Percentiles rank a stretch among this genome's conserved stretches.
Evolutionary conservation across 1,140 invertebrate species (phyloP).

Genomic region (Zaprionus kolodkinae): DNA sequence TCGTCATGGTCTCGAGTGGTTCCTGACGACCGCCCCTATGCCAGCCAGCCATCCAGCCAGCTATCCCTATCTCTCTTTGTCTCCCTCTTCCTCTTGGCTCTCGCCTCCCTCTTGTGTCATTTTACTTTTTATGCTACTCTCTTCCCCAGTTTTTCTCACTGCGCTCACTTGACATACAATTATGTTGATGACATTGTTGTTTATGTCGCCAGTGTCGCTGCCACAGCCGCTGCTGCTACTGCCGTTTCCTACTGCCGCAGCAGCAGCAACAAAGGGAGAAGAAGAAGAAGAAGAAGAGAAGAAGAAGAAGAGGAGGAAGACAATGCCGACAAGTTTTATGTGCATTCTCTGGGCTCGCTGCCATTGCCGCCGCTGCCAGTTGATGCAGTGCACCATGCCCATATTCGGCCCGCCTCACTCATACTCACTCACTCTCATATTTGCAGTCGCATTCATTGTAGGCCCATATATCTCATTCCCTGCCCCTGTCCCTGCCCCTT

Average conservation of each 20-base stretch:
- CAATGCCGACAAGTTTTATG: constrained; percentile 72
- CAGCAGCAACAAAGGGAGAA: constrained; percentile 25
- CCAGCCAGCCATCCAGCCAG: background rate
- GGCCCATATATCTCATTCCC: constrained; percentile 60
- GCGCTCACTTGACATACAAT: constrained; percentile 58
- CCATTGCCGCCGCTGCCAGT: background rate
- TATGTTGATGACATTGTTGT: constrained; percentile 59
- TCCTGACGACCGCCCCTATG: constrained; percentile 54
- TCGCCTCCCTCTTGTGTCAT: constrained; percentile 45
- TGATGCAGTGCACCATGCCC: constrained; percentile 29
- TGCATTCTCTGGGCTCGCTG: constrained; percentile 61
- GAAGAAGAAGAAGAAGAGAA: constrained; percentile 18
- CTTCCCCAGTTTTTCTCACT: constrained; percentile 47
- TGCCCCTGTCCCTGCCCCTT: background rate
- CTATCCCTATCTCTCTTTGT: constrained; percentile 2
- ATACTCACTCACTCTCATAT: constrained; percentile 18
- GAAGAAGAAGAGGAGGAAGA: constrained; percentile 5
- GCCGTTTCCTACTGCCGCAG: constrained; percentile 40
- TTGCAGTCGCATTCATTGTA: constrained; percentile 46
- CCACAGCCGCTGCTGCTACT: constrained; percentile 29
- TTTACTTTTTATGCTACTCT: constrained; percentile 46
- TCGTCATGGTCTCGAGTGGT: constrained; percentile 82
- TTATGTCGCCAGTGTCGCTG: constrained; percentile 51
- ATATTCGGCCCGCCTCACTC: constrained; percentile 38
- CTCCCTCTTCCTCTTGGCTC: constrained; percentile 18